Base-by-base conservation (phyloP, 1,140 invertebrate species). In the Rhopalosiphum padi region DNA sequence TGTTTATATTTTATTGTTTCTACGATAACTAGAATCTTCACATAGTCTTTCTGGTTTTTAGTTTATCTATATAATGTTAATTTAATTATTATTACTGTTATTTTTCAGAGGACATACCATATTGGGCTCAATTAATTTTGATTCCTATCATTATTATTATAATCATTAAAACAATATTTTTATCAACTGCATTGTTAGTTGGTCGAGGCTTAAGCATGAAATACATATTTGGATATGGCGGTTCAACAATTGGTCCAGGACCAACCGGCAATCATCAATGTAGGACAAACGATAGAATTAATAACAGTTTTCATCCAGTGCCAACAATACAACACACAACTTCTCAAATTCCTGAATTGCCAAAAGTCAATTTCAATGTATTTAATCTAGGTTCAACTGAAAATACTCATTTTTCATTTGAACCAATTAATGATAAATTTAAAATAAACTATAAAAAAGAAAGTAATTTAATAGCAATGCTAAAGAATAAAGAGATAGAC, bases 131-230 rank as follows among this genome's bases (percentile, higher is more conserved):
- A 51, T 2, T 93, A 5, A 41, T 86, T 53, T 48, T 93, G 82
- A 37, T 93, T 37, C 91, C 91, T 30, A 93, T 93, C 22, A 8
- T 93, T 37, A 86, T 93, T 21, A 23, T 93, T 41, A 41, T 93
- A 51, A 25, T 86, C 25, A 55, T 93, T 22, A 86, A 93, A 43
- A 35, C n/a, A 30, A 25, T 93, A 15, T 51, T 93, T 1, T 93
- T 85, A 37, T 85, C 91, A n/a, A 30, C 48, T 37, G 51, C 91
- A 55, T 51, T 93, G 37, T 86, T 93, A 41, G 82, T 93, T 43
- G 91, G 91, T 30, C 51, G 91, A 93, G 30, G 35, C 41, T 93
- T 93, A 25, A 93, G 51, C 41, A 93, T 55, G 48, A 93, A 93
- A 93, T 60, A 83, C 6, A 4, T 93, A 48, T 93, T 93, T 85